phyloP scores from a whole-genome alignment of 2,113 vertebrate species.

The Cochlearius cochlearius region DNA sequence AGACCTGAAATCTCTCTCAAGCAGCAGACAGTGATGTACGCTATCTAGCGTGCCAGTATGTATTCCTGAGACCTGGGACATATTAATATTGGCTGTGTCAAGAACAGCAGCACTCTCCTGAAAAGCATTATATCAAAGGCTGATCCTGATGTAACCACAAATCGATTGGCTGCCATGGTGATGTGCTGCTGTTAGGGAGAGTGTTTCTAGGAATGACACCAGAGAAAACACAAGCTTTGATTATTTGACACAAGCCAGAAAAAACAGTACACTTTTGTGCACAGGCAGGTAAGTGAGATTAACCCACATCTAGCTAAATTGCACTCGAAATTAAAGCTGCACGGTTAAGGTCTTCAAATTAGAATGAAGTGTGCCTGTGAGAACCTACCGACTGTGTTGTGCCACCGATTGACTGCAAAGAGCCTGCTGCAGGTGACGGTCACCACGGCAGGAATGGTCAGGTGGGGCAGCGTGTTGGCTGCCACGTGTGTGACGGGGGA shows the following conservation, averaged over 20 bases:
- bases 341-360: background rate
- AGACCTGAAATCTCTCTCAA: background rate
- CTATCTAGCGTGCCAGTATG: background rate
- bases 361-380: background rate
- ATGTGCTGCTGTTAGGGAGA: background rate
- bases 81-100: background rate
- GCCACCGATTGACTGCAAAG: conserved; percentile 97
- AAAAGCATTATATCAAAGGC: background rate
- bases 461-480: conserved; percentile 95
- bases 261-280: background rate
- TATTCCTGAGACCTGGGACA: background rate
- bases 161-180: conserved; percentile 26
- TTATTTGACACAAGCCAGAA: background rate
- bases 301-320: background rate
- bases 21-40: background rate
- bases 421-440: conserved; percentile 96
- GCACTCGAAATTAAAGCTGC: background rate
- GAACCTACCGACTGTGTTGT: conserved; percentile 94
- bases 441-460: conserved; percentile 92
- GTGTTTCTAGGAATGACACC: background rate
- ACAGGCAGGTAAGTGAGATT: background rate
- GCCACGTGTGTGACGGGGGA: conserved; percentile 96
- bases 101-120: background rate
- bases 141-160: background rate
- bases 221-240: conserved; percentile 12